Percentiles rank a stretch among this genome's conserved stretches.
phyloP scores from a whole-genome alignment of 2,797 vertebrate genomes.

The Scyliorhinus canicula region DNA sequence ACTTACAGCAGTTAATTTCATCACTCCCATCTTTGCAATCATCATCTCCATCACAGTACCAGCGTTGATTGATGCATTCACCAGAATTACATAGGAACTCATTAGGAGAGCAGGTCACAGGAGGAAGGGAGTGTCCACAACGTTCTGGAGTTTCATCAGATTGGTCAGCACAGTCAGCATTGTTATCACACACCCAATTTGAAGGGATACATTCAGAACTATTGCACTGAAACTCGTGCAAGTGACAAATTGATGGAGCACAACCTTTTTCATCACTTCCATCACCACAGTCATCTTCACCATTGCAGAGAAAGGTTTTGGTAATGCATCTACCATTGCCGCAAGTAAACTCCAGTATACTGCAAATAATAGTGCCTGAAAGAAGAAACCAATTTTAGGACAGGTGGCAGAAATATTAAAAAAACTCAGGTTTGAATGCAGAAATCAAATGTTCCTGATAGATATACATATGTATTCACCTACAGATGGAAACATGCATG shows the following conservation, averaged over 20 bases:
- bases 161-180: constrained; percentile 86
- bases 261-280: constrained; percentile 83
- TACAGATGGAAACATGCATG: too few species aligned
- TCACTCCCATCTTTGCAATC: constrained; percentile 96
- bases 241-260: constrained; percentile 70
- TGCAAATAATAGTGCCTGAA: constrained; percentile 84
- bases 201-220: constrained; percentile 80
- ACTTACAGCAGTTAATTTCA: constrained; percentile 91
- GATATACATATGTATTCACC: too few species aligned
- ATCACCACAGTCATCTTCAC: constrained; percentile 88
- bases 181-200: constrained; percentile 89
- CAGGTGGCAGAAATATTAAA: too few species aligned
- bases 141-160: constrained; percentile 80
- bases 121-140: constrained; percentile 76
- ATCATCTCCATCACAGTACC: constrained; percentile 86
- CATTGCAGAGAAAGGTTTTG: constrained; percentile 84
- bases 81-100: constrained; percentile 84
- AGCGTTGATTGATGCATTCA: constrained; percentile 90
- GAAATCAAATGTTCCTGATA: too few species aligned
- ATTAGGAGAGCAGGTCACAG: constrained; percentile 68
- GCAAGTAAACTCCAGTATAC: constrained; percentile 85
- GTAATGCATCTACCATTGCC: constrained; percentile 83
- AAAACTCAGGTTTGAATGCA: too few species aligned
- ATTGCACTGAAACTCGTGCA: constrained; percentile 83
- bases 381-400: neutral